Base-by-base conservation (phyloP, 1,140 invertebrate species). In the Zaprionus capensis region DNA sequence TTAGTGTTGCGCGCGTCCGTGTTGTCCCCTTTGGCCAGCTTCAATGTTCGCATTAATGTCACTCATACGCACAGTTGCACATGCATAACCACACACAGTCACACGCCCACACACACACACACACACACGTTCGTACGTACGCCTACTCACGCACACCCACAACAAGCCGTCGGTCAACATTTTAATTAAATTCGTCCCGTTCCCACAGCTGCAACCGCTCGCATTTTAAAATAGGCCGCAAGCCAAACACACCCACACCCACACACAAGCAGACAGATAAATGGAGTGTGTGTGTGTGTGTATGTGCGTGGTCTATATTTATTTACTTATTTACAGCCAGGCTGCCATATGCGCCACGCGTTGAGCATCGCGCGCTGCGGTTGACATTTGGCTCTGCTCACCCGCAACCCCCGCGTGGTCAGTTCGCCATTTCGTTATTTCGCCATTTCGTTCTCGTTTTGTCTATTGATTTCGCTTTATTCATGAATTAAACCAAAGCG, bases 41-140 rank as follows among this genome's bases (percentile, higher is more conserved):
- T 70, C 73, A 76, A 79, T 84, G 81, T 85, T 80, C 85, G 72
- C 85, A 90, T 90, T 90, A 90, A 90, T 90, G 85, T 90, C 78
- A 81, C 84, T 88, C 85, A 88, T 90, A 88, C 84, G 81, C 84
- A 88, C 85, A 88, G 85, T 90, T 90, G 85, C 85, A 85, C 83
- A 88, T 80, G 77, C 84, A 76, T 55, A 85, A 56, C 64, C 82
- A 81, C 77, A 77, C 72, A 79, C 71, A 49, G 63, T 64, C 53
- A 82, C 78, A 76, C 64, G 26, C 20, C 28, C 38, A 34, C 34
- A 20, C 64, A 17, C 24, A 57, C 61, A 61, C 51, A 67, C 44
- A 80, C 76, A 79, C 67, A 49, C 38, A 26, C 34, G 15, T 20
- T 28, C 46, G 14, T 17, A 57, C 61, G 28, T 20, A 44, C 34